A percentile compares a stretch with the other conserved stretches of the same genome.
phyloP scores from a whole-genome alignment of 2,888 invertebrate species.

The Aphidius colemani region DNA sequence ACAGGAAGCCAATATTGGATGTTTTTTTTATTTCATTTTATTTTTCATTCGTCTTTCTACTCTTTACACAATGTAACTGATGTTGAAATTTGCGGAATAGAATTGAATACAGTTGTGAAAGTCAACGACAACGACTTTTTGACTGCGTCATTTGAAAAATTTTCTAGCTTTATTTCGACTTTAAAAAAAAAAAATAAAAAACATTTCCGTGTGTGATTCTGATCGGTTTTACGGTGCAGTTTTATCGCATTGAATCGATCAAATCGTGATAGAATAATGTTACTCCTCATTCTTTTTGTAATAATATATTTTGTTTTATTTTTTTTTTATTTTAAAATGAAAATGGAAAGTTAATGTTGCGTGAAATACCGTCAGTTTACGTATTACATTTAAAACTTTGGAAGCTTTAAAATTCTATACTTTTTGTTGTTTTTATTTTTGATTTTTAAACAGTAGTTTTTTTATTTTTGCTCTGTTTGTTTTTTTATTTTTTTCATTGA shows the following conservation, averaged over 20 bases:
- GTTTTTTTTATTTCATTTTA: constrained; percentile 4
- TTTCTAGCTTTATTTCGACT: constrained; percentile 9
- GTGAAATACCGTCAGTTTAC: constrained; percentile 43
- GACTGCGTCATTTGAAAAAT: constrained; percentile 21
- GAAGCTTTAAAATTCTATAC: constrained; percentile 15
- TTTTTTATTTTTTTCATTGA: constrained; percentile 6
- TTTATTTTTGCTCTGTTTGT: background rate
- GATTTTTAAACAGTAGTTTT: constrained; percentile 3
- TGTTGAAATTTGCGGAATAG: constrained; percentile 20
- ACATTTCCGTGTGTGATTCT: constrained; percentile 34
- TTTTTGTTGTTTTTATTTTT: background rate
- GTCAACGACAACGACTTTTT: constrained; percentile 22
- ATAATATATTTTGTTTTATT: constrained; percentile 46
- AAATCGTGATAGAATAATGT: constrained; percentile 26
- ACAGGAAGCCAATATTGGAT: background rate
- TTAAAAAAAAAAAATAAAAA: constrained; percentile 11
- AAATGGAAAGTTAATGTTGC: constrained; percentile 38
- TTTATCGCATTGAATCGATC: constrained; percentile 50
- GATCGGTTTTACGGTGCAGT: constrained; percentile 43
- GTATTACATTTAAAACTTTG: constrained; percentile 28
- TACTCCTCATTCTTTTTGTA: constrained; percentile 26
- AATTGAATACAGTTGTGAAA: constrained; percentile 18
- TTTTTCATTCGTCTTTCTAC: background rate
- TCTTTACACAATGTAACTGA: constrained; percentile 23
- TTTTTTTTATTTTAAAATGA: constrained; percentile 11